These are phyloP conservation scores for Sinocyclocheilus maitianheensis DNA, from an alignment of 2,113 vertebrate genomes.

Conservation along the genomic window DNA sequence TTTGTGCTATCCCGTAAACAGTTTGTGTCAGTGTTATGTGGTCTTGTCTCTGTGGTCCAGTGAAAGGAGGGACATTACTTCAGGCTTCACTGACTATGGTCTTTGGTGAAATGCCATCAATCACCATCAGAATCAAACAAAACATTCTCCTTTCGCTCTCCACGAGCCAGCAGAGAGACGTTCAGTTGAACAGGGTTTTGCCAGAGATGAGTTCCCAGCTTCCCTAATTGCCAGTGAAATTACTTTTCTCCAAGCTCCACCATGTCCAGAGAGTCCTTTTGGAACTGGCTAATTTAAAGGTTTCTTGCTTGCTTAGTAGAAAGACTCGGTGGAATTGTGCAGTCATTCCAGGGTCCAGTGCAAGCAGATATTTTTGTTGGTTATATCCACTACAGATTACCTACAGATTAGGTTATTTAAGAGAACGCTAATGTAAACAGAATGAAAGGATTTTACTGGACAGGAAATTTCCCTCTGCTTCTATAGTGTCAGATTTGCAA, in stretches of 20 bases:
- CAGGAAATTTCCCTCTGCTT: not conserved
- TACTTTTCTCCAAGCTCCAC: slow-evolving; percentile 27
- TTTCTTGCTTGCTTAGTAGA: slow-evolving; percentile 10
- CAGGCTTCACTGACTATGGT: slow-evolving; percentile 27
- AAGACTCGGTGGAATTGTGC: not conserved
- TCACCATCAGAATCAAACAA: slow-evolving; percentile 31
- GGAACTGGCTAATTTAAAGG: slow-evolving; percentile 24
- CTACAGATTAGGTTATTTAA: not conserved
- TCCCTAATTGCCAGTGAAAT: slow-evolving; percentile 40
- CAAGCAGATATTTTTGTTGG: not conserved
- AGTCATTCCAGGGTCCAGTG: not conserved
- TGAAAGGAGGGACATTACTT: slow-evolving; percentile 32
- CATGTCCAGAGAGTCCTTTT: not conserved
- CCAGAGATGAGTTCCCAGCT: slow-evolving; percentile 30
- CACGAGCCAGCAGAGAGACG: not conserved
- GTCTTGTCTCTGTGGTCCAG: slow-evolving; percentile 6
- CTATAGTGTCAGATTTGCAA: not conserved
- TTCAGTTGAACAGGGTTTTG: not conserved
- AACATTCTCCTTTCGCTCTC: not conserved
- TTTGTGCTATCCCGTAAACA: not conserved
- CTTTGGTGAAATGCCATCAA: slow-evolving; percentile 41
- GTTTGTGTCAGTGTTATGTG: slow-evolving; percentile 25
- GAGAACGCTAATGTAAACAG: not conserved
- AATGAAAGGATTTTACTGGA: not conserved
- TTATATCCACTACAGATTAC: not conserved